Conservation (phyloP, 2,797 vertebrate species). For the Schizothorax lantsangensis region DNA sequence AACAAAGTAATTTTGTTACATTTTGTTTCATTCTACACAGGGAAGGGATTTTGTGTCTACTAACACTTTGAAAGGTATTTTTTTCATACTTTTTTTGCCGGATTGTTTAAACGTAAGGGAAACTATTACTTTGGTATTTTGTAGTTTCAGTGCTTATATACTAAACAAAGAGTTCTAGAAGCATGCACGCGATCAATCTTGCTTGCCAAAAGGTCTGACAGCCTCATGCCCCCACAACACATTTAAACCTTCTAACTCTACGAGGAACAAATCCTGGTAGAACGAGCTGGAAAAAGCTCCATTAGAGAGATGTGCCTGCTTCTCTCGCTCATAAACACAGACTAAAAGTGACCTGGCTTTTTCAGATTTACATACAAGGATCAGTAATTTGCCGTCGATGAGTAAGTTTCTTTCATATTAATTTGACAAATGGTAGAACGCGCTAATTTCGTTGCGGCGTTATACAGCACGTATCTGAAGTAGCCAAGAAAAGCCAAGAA, state of each 20-base stretch:
- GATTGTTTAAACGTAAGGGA: slow-evolving; percentile 65
- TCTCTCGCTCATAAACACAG: background rate
- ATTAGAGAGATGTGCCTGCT: slow-evolving; percentile 63
- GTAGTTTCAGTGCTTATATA: slow-evolving; percentile 92
- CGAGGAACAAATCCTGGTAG: slow-evolving; percentile 93
- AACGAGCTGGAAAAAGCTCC: slow-evolving; percentile 82
- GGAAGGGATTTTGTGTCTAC: background rate
- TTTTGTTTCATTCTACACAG: background rate
- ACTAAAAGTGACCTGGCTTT: background rate
- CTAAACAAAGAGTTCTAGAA: slow-evolving; percentile 99
- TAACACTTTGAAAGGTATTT: background rate
- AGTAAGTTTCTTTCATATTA: slow-evolving; percentile 60
- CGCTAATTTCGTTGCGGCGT: slow-evolving; percentile 1
- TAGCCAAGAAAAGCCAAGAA: background rate
- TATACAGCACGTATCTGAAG: background rate
- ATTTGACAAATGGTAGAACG: background rate
- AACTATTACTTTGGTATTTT: slow-evolving; percentile 74
- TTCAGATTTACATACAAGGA: slow-evolving; percentile 57
- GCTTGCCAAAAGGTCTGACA: slow-evolving; percentile 99
- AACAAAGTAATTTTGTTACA: slow-evolving; percentile 50
- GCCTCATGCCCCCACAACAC: slow-evolving; percentile 98
- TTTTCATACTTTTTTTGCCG: background rate
- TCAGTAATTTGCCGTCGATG: slow-evolving; percentile 67
- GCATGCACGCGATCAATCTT: slow-evolving; percentile 98
- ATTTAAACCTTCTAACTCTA: slow-evolving; percentile 97